These are phyloP conservation scores for Patella depressa DNA, from an alignment of 2,888 invertebrate species.

Conservation along the genomic window DNA sequence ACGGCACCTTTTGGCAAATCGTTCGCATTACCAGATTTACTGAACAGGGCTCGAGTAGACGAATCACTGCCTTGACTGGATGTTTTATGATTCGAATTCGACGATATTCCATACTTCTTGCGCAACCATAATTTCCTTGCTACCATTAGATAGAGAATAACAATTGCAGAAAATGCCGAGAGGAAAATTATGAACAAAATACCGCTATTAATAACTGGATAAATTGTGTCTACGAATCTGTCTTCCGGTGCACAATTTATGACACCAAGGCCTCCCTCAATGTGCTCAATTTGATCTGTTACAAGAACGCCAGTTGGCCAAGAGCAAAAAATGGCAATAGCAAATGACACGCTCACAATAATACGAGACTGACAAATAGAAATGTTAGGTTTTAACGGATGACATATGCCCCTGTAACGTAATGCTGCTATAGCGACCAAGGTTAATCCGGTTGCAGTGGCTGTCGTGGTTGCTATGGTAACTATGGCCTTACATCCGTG, in stretches of 20 bases:
- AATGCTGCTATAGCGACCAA: constrained; percentile 1
- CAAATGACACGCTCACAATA: not conserved
- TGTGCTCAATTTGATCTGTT: not conserved
- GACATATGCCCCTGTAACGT: not conserved
- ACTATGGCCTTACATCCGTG: not conserved
- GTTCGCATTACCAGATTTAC: not conserved
- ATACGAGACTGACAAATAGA: not conserved
- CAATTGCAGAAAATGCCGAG: not conserved
- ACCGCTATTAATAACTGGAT: constrained; percentile 5
- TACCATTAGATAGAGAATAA: not conserved
- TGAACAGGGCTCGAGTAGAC: not conserved
- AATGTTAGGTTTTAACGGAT: constrained; percentile 1
- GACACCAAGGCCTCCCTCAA: not conserved
- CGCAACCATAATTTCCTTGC: not conserved
- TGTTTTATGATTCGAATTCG: not conserved
- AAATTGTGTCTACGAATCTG: not conserved
- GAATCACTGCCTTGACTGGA: not conserved
- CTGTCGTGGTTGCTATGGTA: constrained; percentile 1
- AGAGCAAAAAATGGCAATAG: not conserved
- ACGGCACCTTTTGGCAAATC: not conserved
- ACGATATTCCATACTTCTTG: not conserved
- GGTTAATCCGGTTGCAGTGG: not conserved
- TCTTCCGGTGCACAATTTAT: constrained; percentile 17
- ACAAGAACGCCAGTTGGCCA: not conserved
- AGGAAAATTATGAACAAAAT: constrained; percentile 12